These are phyloP conservation scores for Myioborus miniatus DNA, from an alignment of 2,797 vertebrate species.

Conservation along the genomic window DNA sequence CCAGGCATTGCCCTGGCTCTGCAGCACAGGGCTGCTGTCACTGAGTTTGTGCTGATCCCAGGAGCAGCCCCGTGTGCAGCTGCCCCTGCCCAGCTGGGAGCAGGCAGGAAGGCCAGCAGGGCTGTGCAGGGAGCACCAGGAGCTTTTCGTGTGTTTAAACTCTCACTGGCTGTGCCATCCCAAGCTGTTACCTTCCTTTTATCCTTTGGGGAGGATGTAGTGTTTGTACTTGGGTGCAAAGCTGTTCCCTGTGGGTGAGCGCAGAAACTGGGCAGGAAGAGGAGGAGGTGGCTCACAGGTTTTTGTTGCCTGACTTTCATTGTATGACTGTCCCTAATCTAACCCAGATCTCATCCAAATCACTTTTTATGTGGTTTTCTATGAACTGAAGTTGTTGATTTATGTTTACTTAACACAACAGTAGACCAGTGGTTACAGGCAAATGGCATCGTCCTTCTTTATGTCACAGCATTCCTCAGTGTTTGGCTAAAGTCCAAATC, in stretches of 20 bases:
- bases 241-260: accelerated
- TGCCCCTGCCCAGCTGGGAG: background rate
- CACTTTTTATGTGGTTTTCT: background rate
- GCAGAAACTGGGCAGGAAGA: background rate
- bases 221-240: background rate
- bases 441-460: background rate
- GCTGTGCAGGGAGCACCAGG: background rate
- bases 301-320: background rate
- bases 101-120: accelerated
- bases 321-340: accelerated
- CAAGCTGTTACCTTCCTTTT: background rate
- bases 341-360: background rate
- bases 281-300: background rate
- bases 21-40: accelerated
- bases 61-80: accelerated
- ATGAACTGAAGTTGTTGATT: background rate
- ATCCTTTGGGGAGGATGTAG: background rate
- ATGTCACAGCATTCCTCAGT: background rate
- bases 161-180: background rate
- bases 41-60: accelerated
- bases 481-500: background rate
- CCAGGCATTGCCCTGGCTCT: background rate
- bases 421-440: background rate
- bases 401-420: background rate
- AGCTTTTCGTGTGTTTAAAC: background rate